Percentiles rank a stretch among this genome's conserved stretches.
phyloP scores from a whole-genome alignment of 1,140 invertebrate genomes.

The Drosophila novamexicana region DNA sequence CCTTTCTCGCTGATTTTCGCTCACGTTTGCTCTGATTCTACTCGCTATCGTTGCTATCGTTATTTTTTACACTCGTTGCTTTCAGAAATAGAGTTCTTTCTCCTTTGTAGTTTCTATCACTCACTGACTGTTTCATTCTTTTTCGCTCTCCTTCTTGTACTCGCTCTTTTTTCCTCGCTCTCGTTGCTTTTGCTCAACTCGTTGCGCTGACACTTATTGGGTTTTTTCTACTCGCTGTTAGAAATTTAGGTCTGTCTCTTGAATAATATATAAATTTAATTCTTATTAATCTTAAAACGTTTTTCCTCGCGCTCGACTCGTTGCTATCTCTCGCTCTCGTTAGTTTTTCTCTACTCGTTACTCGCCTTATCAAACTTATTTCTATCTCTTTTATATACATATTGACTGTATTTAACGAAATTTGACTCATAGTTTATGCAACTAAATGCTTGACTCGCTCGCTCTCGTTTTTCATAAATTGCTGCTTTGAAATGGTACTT shows the following conservation, averaged over 20 bases:
- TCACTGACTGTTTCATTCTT: too few relatives aligned
- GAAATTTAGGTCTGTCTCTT: neutral
- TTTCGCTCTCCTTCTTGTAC: too few relatives aligned
- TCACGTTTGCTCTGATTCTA: too few relatives aligned
- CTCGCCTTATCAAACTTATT: neutral
- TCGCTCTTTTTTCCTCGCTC: too few relatives aligned
- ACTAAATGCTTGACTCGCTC: neutral
- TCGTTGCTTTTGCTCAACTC: too few relatives aligned
- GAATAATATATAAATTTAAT: too few relatives aligned
- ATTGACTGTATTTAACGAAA: neutral
- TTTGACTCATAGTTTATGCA: conserved; percentile 8
- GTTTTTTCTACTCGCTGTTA: neutral
- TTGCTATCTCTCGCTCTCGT: neutral
- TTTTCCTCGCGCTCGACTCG: neutral
- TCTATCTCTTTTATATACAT: neutral
- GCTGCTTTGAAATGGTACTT: conserved; percentile 49
- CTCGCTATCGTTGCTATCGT: too few relatives aligned
- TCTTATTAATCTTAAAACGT: too few relatives aligned
- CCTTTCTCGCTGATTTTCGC: too few relatives aligned
- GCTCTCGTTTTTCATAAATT: conserved; percentile 1
- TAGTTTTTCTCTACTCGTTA: neutral
- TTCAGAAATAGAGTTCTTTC: too few relatives aligned
- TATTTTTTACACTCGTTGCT: too few relatives aligned
- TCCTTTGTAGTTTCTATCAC: too few relatives aligned
- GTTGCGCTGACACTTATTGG: neutral